Base-by-base conservation (phyloP, 2,113 vertebrate species). In the Callocephalon fimbriatum region DNA sequence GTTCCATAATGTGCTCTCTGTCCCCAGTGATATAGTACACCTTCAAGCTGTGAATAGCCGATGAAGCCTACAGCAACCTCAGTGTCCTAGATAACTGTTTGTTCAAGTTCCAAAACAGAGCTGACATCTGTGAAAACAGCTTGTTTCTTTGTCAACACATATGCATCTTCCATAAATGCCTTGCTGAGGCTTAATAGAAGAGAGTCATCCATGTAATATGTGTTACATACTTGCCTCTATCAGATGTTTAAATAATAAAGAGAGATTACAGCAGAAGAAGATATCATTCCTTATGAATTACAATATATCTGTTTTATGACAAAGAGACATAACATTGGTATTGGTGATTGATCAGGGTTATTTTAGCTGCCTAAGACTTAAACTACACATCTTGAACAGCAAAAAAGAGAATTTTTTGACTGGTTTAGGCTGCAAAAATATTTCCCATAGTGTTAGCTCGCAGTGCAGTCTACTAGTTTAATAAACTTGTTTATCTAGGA, bases 111-210 rank as follows among this genome's bases (percentile, higher is more conserved):
- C 95, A 75, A 75, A 92, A 35, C 16, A 83, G 48, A 91, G 48
- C 44, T 35, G 37, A 84, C 92, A 93, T 90, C 95, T 97, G 88
- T 65, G 61, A 93, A 86, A 93, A 90, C 96, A 92, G 90, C 78
- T 74, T 47, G 21, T 70, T 77, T 87, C 51, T 75, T 77, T 88
- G 74, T 91, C 66, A 82, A 85, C 58, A 83, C 35, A 76, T 68
- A 78, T 40, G 48, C 21, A 73, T 81, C 63, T 65, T 79, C 61
- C 75, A 37, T 82, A 95, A 95, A 89, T 48, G 74, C 71, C 59
- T 67, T 70, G 47, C 63, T 42, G 54, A 78, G 50, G 23, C 5
- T 40, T 54, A 78, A 93, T 85, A 95, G 67, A 95, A 92, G 45
- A 86, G 71, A 61, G 50, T 37, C 54, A 74, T 71, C 16, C 5